Conservation (phyloP, 35 echinoderm and acorn worm genomes). For the Apostichopus californicus region DNA sequence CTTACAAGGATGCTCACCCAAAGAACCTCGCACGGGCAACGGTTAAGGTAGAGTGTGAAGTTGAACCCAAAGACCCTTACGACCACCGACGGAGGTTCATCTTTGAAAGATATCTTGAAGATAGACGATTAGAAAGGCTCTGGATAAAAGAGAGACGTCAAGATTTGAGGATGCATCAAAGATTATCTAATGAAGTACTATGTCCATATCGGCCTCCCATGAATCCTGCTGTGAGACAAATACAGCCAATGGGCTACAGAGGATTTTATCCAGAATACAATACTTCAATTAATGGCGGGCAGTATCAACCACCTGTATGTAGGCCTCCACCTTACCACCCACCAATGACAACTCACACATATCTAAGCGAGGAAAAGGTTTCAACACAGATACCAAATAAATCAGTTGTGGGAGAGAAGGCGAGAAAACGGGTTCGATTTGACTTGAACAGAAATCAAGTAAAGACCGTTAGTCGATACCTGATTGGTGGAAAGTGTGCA, state of each 20-base stretch:
- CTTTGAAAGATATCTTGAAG: background rate
- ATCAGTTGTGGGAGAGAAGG: background rate
- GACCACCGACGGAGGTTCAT: background rate
- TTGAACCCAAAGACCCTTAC: background rate
- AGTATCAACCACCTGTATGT: too few relatives aligned
- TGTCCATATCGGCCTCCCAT: background rate
- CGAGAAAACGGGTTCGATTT: background rate
- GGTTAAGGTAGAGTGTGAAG: constrained; percentile 22
- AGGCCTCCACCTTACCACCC: too few relatives aligned
- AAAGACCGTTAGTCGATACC: background rate
- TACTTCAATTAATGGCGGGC: too few relatives aligned
- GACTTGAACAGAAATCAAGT: constrained; percentile 9
- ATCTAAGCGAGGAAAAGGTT: too few relatives aligned
- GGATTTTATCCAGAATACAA: too few relatives aligned
- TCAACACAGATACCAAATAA: too few relatives aligned
- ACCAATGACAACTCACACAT: too few relatives aligned
- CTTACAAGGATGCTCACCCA: background rate
- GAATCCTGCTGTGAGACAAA: background rate
- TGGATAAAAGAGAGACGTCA: background rate
- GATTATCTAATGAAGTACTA: background rate
- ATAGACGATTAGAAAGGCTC: background rate
- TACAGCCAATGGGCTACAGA: too few relatives aligned
- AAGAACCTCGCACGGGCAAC: background rate
- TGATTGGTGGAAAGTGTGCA: background rate
- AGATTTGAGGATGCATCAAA: background rate